These are phyloP conservation scores for Gonioctena quinquepunctata DNA, from an alignment of 1,140 invertebrate species.

Conservation along the genomic window DNA sequence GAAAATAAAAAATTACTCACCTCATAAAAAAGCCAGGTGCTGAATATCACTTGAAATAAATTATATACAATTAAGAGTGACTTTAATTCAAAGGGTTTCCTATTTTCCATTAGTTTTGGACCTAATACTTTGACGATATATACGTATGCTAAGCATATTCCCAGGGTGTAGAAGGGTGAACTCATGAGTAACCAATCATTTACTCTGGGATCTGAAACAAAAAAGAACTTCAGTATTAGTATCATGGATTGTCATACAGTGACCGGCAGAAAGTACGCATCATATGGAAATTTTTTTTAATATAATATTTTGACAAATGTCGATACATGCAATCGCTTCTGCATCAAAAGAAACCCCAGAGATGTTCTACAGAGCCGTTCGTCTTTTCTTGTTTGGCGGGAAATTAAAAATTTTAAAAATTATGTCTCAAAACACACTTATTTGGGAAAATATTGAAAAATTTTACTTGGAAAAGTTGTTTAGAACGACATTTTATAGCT, in stretches of 20 bases:
- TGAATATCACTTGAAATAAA: conserved; percentile 82
- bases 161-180: conserved; percentile 78
- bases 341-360: too few relatives aligned
- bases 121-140: conserved; percentile 79
- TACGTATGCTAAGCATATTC: conserved; percentile 75
- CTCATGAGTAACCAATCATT: conserved; percentile 86
- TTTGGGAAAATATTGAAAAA: too few relatives aligned
- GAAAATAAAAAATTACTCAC: conserved; percentile 32
- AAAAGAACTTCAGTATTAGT: conserved; percentile 50
- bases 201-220: conserved; percentile 74
- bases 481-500: too few relatives aligned
- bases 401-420: too few relatives aligned
- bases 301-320: too few relatives aligned
- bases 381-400: too few relatives aligned
- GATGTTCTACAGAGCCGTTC: too few relatives aligned
- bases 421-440: too few relatives aligned
- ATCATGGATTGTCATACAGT: background rate
- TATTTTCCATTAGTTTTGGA: conserved; percentile 86
- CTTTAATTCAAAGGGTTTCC: conserved; percentile 83
- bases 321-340: too few relatives aligned
- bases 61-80: conserved; percentile 84
- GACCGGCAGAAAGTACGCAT: background rate
- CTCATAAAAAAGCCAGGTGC: conserved; percentile 63
- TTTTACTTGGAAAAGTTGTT: too few relatives aligned
- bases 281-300: too few relatives aligned